Evolutionary conservation across 2,113 vertebrate genomes (phyloP).

Genomic region (Silurus meridionalis): DNA sequence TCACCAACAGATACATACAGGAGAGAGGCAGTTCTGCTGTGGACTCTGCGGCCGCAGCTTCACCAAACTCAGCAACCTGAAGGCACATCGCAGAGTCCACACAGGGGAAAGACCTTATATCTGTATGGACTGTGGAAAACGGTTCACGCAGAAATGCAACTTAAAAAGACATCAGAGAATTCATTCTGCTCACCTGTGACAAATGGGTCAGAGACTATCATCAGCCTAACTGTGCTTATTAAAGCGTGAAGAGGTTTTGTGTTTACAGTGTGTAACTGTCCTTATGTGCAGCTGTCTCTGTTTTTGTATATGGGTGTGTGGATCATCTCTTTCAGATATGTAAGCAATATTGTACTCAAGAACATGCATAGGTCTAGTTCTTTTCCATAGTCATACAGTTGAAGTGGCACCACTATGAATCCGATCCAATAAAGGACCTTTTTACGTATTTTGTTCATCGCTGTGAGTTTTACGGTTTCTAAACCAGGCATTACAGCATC

Average conservation of each 20-base stretch:
- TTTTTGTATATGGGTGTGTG: conserved; percentile 32
- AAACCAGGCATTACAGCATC: neutral
- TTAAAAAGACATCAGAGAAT: conserved; percentile 77
- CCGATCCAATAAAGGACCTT: conserved; percentile 31
- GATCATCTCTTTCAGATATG: conserved; percentile 20
- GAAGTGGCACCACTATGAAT: conserved; percentile 21
- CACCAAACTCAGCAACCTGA: conserved; percentile 77
- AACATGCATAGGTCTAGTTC: conserved; percentile 37
- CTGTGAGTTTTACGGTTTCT: neutral
- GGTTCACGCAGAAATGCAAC: conserved; percentile 78
- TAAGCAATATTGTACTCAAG: conserved; percentile 35
- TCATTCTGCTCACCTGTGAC: conserved; percentile 60
- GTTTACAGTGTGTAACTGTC: conserved; percentile 21
- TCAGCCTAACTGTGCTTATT: neutral
- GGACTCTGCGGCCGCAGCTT: conserved; percentile 76
- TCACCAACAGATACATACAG: conserved; percentile 70
- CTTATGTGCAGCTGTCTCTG: conserved; percentile 25
- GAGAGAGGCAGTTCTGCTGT: conserved; percentile 76
- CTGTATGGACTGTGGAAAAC: conserved; percentile 76
- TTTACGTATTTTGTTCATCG: neutral
- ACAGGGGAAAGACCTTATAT: conserved; percentile 75
- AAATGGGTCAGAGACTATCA: neutral
- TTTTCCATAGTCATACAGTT: conserved; percentile 32
- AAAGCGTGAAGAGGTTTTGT: conserved; percentile 15
- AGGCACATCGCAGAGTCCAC: conserved; percentile 75